These are phyloP conservation scores for Peromyscus attwateri DNA, from an alignment of 2,797 vertebrate genomes.

Conservation along the genomic window DNA sequence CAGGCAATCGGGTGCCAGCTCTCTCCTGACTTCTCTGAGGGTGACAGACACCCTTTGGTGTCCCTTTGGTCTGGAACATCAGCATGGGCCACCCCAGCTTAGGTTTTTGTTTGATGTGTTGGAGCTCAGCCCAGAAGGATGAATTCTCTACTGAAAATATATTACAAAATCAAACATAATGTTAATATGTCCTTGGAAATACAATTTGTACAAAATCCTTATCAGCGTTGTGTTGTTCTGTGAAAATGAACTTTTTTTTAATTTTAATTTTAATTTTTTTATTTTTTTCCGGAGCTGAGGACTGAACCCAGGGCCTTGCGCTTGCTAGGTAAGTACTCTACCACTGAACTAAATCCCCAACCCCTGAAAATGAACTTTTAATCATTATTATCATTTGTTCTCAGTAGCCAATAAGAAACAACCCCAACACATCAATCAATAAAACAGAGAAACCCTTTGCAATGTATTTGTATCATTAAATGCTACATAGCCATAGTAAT, in stretches of 20 bases:
- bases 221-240: too few species aligned
- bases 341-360: too few species aligned
- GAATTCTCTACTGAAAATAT: not conserved
- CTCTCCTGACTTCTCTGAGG: not conserved
- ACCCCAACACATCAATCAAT: not conserved
- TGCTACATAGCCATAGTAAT: not conserved
- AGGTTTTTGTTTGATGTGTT: not conserved
- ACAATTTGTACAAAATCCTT: not conserved
- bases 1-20: not conserved
- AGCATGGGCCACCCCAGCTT: not conserved
- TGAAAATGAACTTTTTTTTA: not conserved
- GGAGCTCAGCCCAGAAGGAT: not conserved
- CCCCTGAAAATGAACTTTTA: not conserved
- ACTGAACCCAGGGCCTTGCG: too few species aligned
- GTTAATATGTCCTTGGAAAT: not conserved
- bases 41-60: not conserved
- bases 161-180: not conserved
- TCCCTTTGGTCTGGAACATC: not conserved
- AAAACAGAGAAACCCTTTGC: not conserved
- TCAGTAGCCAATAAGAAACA: not conserved
- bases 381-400: not conserved
- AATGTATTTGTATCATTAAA: not conserved
- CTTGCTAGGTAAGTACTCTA: too few species aligned
- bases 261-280: too few species aligned
- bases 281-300: too few species aligned